A percentile compares a stretch with the other conserved stretches of the same genome.
Evolutionary conservation across 2,888 invertebrate genomes (phyloP).

Genomic region (Cheiracanthium punctorium): DNA sequence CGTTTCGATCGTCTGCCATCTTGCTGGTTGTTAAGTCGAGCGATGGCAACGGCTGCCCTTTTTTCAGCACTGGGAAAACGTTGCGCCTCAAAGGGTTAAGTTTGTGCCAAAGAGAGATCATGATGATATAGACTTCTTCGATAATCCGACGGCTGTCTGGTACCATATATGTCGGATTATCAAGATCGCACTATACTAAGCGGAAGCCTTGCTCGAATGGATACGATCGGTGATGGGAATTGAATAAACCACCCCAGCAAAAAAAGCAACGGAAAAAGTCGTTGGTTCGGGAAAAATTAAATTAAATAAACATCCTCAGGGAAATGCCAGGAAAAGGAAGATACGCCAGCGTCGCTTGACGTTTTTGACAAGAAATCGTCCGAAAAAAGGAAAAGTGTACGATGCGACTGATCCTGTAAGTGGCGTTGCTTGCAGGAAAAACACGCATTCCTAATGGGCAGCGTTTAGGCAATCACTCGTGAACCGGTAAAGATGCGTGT

Average conservation of each 20-base stretch:
- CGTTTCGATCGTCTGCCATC: too few species aligned
- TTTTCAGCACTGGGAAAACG: too few species aligned
- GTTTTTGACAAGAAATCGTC: background rate
- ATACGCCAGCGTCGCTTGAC: too few species aligned
- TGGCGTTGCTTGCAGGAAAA: background rate
- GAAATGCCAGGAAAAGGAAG: background rate
- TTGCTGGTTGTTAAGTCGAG: too few species aligned
- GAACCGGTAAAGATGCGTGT: too few species aligned
- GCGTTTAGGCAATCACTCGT: background rate
- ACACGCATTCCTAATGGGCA: background rate
- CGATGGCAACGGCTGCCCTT: too few species aligned
- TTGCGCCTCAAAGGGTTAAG: too few species aligned
- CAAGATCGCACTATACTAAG: too few species aligned
- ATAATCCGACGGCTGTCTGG: too few species aligned
- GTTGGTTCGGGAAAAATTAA: background rate
- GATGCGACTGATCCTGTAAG: background rate
- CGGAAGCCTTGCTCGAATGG: slow-evolving; percentile 37
- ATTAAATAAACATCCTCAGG: background rate
- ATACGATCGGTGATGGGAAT: background rate
- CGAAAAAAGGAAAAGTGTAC: slow-evolving; percentile 1
- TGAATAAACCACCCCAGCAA: background rate
- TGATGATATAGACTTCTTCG: too few species aligned
- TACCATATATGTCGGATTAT: too few species aligned
- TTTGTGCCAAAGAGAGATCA: too few species aligned
- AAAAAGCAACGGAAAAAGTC: background rate